Base-by-base conservation (phyloP, 2,113 vertebrate species). In the Riparia riparia region DNA sequence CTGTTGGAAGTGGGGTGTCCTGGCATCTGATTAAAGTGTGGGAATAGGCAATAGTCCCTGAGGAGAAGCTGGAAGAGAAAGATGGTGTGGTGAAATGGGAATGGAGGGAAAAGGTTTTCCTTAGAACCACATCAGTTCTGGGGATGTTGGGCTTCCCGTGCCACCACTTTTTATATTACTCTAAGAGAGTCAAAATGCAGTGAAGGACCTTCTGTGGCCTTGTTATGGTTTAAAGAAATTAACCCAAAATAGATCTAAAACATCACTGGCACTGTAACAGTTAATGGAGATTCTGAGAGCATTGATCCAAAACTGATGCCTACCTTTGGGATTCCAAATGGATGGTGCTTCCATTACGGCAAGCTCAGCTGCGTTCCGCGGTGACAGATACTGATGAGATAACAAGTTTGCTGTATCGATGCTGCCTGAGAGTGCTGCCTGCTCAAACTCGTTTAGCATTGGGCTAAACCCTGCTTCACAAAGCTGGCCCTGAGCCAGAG, bases 261-360 rank as follows among this genome's bases (percentile, higher is more conserved):
- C 17, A 4, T 60, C 39, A 1, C 42, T n/a, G 61, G 93, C 47
- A 45, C 45, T 22, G 1, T 50, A 74, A 45, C 7, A 60, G 92
- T 96, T 96, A 93, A 93, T 51, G 74, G 79, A 65, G 72, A 26
- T 64, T 42, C 47, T 92, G 92, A 60, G 29, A 70, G 76, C 92
- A 94, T 95, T 65, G 95, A 96, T 93, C 94, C 82, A 42, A 71
- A 86, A 39, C 26, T 22, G 37, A 51, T 64, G 86, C 28, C 85
- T 78, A 7, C 90, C 95, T 74, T 41, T 90, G 95, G 86, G 92
- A 92, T 82, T 90, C 88, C 89, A 90, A 92, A 97, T 93, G 95
- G 92, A 92, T 50, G 64, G 70, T 3, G 18, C 68, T 90, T 79
- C 90, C 77, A 68, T 94, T 94, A 82, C 0, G 0, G 85, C 53